phyloP scores from a whole-genome alignment of 2,888 invertebrate genomes.

The Therioaphis trifolii region DNA sequence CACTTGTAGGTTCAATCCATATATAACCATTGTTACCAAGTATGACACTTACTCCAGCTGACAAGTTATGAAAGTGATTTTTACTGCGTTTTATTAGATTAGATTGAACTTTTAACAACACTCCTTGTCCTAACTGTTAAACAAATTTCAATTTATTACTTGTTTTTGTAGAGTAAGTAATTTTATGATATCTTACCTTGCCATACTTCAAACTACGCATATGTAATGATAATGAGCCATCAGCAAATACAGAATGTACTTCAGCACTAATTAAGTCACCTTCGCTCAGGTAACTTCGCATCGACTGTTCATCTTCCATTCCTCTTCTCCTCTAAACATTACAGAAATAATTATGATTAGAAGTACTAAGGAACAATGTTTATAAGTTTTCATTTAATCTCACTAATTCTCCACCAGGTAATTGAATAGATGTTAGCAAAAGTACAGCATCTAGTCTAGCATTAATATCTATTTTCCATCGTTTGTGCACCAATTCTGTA shows the following conservation, averaged over 20 bases:
- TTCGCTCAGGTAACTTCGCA: conserved; percentile 91
- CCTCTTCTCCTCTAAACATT: conserved; percentile 82
- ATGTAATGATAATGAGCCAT: conserved; percentile 92
- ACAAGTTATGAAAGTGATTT: conserved; percentile 93
- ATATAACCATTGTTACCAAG: conserved; percentile 97
- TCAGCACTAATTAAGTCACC: conserved; percentile 98
- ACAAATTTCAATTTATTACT: background rate
- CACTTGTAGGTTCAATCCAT: conserved; percentile 84
- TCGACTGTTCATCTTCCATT: conserved; percentile 96
- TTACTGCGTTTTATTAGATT: conserved; percentile 92
- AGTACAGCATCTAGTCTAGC: conserved; percentile 88
- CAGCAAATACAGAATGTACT: conserved; percentile 87
- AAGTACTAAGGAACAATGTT: background rate
- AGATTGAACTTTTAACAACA: conserved; percentile 89
- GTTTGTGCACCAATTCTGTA: conserved; percentile 90
- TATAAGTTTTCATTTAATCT: conserved; percentile 65
- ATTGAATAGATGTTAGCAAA: conserved; percentile 90
- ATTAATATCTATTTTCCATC: conserved; percentile 96
- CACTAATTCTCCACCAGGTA: conserved; percentile 97
- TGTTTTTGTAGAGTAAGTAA: background rate
- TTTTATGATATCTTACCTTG: conserved; percentile 74
- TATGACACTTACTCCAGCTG: conserved; percentile 91
- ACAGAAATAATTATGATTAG: conserved; percentile 2
- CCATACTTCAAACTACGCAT: conserved; percentile 97
- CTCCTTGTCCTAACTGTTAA: conserved; percentile 83